Conservation (phyloP, 37 sponge, comb jelly and placozoan genomes). For the Theonella swinhoei region DNA sequence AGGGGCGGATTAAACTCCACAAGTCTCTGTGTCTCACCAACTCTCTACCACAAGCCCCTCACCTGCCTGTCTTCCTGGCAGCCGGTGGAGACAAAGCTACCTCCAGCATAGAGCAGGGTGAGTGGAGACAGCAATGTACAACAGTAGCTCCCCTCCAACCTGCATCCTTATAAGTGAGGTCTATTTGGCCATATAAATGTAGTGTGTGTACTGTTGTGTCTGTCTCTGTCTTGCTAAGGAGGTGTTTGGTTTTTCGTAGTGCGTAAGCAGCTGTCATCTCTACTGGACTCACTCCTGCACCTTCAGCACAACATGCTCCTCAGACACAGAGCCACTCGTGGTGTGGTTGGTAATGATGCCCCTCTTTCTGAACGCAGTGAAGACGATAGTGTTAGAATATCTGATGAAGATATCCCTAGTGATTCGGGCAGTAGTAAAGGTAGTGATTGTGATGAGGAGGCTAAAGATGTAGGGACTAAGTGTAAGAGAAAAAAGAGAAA, state of each 20-base stretch:
- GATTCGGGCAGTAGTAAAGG: conserved; percentile 22
- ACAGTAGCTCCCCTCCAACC: neutral
- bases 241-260: no score
- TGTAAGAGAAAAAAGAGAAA: neutral
- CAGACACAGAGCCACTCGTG: conserved; percentile 29
- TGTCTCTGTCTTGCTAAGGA: neutral
- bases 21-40: conserved; percentile 62
- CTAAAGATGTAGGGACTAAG: neutral
- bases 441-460: neutral
- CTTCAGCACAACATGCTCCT: conserved; percentile 39
- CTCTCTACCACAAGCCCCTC: conserved; percentile 61
- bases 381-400: neutral
- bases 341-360: neutral
- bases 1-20: conserved; percentile 80
- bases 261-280: conserved; percentile 4
- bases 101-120: conserved; percentile 5
- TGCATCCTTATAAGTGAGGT: neutral
- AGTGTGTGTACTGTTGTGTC: conserved; percentile 47
- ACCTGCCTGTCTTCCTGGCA: conserved; percentile 36
- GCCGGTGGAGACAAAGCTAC: conserved; percentile 14
- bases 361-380: neutral
- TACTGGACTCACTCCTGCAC: conserved; percentile 44
- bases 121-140: conserved; percentile 22
- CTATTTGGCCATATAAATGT: conserved; percentile 18
- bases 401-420: conserved; percentile 62